These are phyloP conservation scores for Mythimna albipuncta DNA, from an alignment of 2,888 invertebrate species.

Conservation along the genomic window DNA sequence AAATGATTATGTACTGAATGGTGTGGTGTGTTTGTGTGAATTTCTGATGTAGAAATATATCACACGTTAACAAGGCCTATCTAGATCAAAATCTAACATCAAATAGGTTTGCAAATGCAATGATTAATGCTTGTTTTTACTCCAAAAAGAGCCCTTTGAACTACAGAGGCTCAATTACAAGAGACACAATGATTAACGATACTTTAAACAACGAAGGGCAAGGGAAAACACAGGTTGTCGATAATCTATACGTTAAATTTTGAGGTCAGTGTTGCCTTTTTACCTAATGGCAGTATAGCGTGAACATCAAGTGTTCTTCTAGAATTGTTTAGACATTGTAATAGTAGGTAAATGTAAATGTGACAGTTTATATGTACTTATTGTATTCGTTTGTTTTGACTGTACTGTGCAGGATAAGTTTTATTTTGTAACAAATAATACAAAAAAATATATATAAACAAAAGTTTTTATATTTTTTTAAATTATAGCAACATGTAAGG, in stretches of 20 bases:
- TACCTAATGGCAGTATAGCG: slow-evolving; percentile 55
- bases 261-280: slow-evolving; percentile 37
- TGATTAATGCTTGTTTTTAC: not conserved
- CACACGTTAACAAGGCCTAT: not conserved
- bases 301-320: slow-evolving; percentile 39
- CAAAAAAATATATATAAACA: too few relatives aligned
- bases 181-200: slow-evolving; percentile 17
- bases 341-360: slow-evolving; percentile 19
- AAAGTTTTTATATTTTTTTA: too few relatives aligned
- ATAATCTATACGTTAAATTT: slow-evolving; percentile 22
- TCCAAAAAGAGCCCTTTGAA: not conserved
- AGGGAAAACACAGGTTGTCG: slow-evolving; percentile 28
- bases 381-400: slow-evolving; percentile 8
- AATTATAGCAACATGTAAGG: too few relatives aligned
- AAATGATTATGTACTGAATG: too few relatives aligned
- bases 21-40: too few relatives aligned
- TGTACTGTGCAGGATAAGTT: not conserved
- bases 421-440: too few relatives aligned
- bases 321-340: slow-evolving; percentile 28
- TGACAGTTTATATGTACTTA: slow-evolving; percentile 2
- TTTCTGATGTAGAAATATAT: not conserved
- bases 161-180: not conserved
- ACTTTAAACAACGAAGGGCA: slow-evolving; percentile 29
- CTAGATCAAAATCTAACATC: not conserved
- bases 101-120: not conserved